Conservation (phyloP, 2,797 vertebrate species). For the Prionace glauca region DNA sequence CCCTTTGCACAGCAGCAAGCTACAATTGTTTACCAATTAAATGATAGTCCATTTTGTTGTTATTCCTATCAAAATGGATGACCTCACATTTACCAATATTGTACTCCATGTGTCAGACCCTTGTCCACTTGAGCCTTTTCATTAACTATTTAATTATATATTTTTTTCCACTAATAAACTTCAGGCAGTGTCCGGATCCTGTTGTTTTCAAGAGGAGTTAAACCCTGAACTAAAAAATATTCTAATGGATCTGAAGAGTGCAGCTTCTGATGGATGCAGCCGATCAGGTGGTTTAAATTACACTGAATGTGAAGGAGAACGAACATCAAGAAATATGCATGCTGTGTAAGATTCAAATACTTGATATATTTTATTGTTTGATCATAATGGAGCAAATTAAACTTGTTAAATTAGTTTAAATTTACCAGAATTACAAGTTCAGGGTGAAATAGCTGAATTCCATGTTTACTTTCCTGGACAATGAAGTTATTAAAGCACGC, state of each 20-base stretch:
- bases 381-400: neutral
- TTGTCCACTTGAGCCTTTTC: neutral
- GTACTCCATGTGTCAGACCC: too few relatives aligned
- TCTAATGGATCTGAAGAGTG: conserved; percentile 54
- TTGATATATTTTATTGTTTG: neutral
- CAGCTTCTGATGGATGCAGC: conserved; percentile 52
- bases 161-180: neutral
- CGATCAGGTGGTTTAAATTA: conserved; percentile 42
- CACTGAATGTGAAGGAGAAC: conserved; percentile 24
- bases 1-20: too few relatives aligned
- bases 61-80: too few relatives aligned
- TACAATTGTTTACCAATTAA: too few relatives aligned
- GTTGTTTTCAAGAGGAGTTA: conserved; percentile 52
- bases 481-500: neutral
- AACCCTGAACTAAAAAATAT: conserved; percentile 57
- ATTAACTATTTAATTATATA: neutral
- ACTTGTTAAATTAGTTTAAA: neutral
- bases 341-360: neutral
- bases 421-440: neutral
- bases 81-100: too few relatives aligned
- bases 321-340: conserved; percentile 21
- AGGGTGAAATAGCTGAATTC: neutral
- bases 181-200: conserved; percentile 49
- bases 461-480: neutral
- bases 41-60: too few relatives aligned